These are phyloP conservation scores for Acanthococcus lagerstroemiae DNA, from an alignment of 2,888 invertebrate species.

Conservation along the genomic window DNA sequence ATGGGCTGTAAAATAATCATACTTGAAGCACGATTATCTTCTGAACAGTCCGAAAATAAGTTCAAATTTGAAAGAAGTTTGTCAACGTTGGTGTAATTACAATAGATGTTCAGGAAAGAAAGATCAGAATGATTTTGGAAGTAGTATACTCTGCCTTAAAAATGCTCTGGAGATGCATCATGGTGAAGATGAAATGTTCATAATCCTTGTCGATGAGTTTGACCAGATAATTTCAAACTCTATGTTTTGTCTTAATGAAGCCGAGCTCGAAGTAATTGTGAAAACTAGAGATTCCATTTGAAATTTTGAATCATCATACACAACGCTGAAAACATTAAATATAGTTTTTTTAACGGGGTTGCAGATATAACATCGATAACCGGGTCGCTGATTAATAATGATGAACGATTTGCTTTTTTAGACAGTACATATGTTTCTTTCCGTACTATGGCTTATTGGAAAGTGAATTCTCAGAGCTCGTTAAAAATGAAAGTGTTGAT, in stretches of 20 bases:
- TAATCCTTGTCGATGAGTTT: background rate
- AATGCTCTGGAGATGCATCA: background rate
- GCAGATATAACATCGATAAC: background rate
- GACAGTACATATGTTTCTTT: background rate
- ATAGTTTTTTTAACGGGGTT: background rate
- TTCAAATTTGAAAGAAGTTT: background rate
- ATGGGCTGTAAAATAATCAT: background rate
- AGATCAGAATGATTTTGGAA: background rate
- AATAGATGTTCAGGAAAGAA: background rate
- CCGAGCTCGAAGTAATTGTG: background rate
- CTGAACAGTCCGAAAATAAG: background rate
- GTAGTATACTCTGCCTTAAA: background rate
- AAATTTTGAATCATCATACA: background rate
- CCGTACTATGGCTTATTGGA: background rate
- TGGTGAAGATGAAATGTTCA: background rate
- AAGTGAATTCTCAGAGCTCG: background rate
- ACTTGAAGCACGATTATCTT: background rate
- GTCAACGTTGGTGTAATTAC: background rate
- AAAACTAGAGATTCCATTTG: background rate
- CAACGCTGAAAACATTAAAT: background rate
- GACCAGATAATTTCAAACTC: background rate
- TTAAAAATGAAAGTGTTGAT: background rate
- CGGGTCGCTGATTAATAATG: background rate
- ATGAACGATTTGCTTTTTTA: background rate
- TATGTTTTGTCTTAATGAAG: background rate